Evolutionary conservation across 1,140 invertebrate species (phyloP), one percentile per base, ranked within the genome.

Genomic region (Parasteatoda tepidariorum): DNA sequence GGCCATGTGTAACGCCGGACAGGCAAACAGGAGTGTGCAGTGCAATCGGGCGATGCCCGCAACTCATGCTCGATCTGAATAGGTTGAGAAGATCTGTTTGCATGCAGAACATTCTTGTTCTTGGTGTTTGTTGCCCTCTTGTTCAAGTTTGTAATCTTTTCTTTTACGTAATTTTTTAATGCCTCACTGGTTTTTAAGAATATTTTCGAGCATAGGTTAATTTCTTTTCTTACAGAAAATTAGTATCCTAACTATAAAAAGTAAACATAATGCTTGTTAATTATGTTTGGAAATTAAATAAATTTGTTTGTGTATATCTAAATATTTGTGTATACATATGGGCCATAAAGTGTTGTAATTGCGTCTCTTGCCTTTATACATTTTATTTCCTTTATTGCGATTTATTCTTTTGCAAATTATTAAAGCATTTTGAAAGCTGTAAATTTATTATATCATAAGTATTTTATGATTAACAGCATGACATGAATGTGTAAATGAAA

Each of bases 91-190:
- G 96, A 86, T 96, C 95, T 0, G 90, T 97, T 9, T 98, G 96
- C 87, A 97, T 98, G 87, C 96, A 97, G 89, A 95, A 94, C 83
- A 90, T 97, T 0, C 96, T 97, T 86, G 94, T 96, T 1, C 96
- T 96, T 3, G 96, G 95, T 15, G 95, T 97, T 1, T 97, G 95
- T 87, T 97, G 96, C 89, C 95, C 95, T 0, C 91, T 79, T 0
- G n/a, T 82, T 2, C 81, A 83, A 67, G 81, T 83, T 64, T 22
- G 73, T 9, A 9, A 59, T 59, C 57, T 22, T 15, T 3, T 59
- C 24, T 59, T 3, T 9, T 2, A 59, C 24, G 57, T 1, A 13
- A 2, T n/a, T 2, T 59, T 2, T n/a, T 11, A 3, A 3, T 2
- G 24, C 5, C 7, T n/a, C 11, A 61, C 9, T 3, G 24, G n/a